These are phyloP conservation scores for Ceramica pisi DNA, from an alignment of 2,888 invertebrate genomes.

Conservation along the genomic window DNA sequence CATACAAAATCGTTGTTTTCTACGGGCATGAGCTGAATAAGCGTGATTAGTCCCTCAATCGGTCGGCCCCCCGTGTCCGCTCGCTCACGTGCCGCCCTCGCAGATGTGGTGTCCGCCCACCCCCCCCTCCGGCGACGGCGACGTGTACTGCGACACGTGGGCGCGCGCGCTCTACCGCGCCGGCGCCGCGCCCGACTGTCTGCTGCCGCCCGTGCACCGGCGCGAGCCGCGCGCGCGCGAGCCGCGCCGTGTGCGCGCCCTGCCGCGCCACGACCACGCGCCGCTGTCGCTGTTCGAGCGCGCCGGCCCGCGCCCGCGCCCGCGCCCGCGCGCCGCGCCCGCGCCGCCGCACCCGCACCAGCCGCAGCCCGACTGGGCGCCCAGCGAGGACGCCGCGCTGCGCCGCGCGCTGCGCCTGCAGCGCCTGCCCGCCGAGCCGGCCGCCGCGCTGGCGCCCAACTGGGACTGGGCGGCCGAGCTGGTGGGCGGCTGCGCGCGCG, in stretches of 20 bases:
- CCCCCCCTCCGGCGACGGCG: conserved; percentile 97
- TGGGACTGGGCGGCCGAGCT: conserved; percentile 98
- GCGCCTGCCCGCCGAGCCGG: conserved; percentile 91
- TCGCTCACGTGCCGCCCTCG: conserved; percentile 39
- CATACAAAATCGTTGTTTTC: too few species aligned
- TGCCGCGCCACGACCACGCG: conserved; percentile 81
- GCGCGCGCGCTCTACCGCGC: conserved; percentile 96
- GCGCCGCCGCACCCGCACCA: conserved; percentile 92
- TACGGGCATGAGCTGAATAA: too few species aligned
- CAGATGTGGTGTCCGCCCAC: conserved; percentile 99
- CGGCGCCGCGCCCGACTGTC: conserved; percentile 93
- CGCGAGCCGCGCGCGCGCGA: conserved; percentile 92
- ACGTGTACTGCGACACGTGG: conserved; percentile 96
- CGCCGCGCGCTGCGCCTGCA: conserved; percentile 95
- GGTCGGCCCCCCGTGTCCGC: not conserved
- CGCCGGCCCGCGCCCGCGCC: conserved; percentile 78
- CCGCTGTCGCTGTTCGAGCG: conserved; percentile 86
- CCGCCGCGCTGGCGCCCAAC: conserved; percentile 97
- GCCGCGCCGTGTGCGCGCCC: conserved; percentile 89
- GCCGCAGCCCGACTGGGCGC: conserved; percentile 96
- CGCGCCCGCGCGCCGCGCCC: conserved; percentile 82
- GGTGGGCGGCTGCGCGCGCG: conserved; percentile 96
- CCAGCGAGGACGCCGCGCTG: conserved; percentile 97
- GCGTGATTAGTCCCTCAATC: too few species aligned
- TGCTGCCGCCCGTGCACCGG: conserved; percentile 92